Base-by-base conservation (phyloP, 2,888 invertebrate genomes). In the Kuschelorhynchus macadamiae region DNA sequence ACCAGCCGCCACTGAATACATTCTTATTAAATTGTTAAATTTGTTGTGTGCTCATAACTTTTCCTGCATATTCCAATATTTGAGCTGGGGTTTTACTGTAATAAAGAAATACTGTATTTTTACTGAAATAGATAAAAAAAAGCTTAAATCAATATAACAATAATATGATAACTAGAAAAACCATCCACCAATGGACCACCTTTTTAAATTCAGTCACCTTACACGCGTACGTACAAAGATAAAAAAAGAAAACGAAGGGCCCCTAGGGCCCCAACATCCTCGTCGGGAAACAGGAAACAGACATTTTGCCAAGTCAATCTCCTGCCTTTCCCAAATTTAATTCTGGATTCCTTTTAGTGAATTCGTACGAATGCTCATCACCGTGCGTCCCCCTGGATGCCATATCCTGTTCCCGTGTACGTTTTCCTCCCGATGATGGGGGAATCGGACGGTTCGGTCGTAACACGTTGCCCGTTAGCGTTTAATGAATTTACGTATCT, bases 291-390 rank as follows among this genome's bases (percentile, higher is more conserved):
- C 65, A 64, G 69, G 69, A 69, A 68, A 69, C 69, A 55, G 65
- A 69, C 69, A 70, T 70, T 66, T 70, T 80, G 79, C 80, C 79
- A 79, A 80, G 77, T 77, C 79, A 79, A 78, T 80, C 77, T 80
- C 74, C 74, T 72, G 66, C 72, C 69, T 69, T 53, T 69, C 62
- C 75, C 72, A 80, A 80, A 80, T 81, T 81, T 75, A 81, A 81
- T 81, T 81, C 78, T 69, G 75, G 73, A 77, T 75, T 70, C 80
- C 79, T 79, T 79, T 78, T 78, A 79, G 75, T 72, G 66, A 66
- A 66, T 47, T 61, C 62, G 55, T 70, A 70, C 70, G 52, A 62
- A 66, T 46, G 61, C 57, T 70, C 61, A 36, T 47, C 57, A 53
- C 49, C 52, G 21, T 25, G 14, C 47, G 49, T 39, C 50, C 50